phyloP scores from a whole-genome alignment of 2,888 invertebrate species.

The Lithophane socia region DNA sequence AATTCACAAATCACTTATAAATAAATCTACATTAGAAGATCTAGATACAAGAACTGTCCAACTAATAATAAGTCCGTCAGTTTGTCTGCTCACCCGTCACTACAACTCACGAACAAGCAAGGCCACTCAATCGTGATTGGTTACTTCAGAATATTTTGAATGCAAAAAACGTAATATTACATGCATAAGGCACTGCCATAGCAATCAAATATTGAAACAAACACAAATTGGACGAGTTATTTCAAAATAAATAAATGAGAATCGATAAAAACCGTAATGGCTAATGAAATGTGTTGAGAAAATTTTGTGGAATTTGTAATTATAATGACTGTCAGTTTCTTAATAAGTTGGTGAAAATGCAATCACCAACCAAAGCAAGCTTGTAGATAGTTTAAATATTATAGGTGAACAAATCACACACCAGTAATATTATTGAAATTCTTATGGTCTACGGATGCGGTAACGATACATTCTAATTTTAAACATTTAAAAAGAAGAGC shows the following conservation, averaged over 20 bases:
- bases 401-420: background rate
- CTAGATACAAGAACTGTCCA: constrained; percentile 46
- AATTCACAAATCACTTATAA: constrained; percentile 1
- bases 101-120: constrained; percentile 73
- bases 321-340: constrained; percentile 8
- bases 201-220: constrained; percentile 31
- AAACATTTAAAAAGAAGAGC: background rate
- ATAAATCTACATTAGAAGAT: constrained; percentile 27
- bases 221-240: constrained; percentile 16
- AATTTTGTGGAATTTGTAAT: constrained; percentile 6
- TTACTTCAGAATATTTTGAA: constrained; percentile 61
- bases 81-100: constrained; percentile 73
- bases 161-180: constrained; percentile 48
- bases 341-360: background rate
- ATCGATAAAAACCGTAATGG: constrained; percentile 20
- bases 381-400: background rate
- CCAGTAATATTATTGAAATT: background rate
- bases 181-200: constrained; percentile 25
- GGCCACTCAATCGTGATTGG: constrained; percentile 68
- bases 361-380: background rate
- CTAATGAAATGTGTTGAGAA: constrained; percentile 22
- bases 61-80: constrained; percentile 69
- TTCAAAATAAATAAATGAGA: constrained; percentile 24
- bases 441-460: background rate
- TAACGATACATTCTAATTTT: too few species aligned